These are phyloP conservation scores for Synanthedon myopaeformis DNA, from an alignment of 2,888 invertebrate species.

Conservation along the genomic window DNA sequence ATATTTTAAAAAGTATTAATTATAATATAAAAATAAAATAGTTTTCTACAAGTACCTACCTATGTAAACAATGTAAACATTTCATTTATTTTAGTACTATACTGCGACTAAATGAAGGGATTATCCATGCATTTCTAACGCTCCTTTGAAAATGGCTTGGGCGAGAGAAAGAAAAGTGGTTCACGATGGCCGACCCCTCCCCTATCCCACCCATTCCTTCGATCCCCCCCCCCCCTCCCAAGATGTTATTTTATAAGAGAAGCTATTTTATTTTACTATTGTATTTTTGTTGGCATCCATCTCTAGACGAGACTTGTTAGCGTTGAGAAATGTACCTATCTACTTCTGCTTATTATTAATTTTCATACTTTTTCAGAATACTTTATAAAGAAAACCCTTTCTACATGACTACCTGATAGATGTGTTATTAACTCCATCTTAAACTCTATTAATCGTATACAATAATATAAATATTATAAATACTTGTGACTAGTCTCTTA, in stretches of 20 bases:
- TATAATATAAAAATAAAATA: too few relatives aligned
- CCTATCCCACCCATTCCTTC: slow-evolving; percentile 5
- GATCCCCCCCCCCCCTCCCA: not conserved
- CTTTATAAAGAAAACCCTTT: too few relatives aligned
- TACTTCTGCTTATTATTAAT: not conserved
- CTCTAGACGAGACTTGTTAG: not conserved
- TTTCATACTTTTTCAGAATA: too few relatives aligned
- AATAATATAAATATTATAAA: too few relatives aligned
- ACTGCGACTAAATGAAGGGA: not conserved
- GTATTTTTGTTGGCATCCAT: slow-evolving; percentile 29
- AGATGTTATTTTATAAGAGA: slow-evolving; percentile 41
- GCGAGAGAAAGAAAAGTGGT: slow-evolving; percentile 58
- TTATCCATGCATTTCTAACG: slow-evolving; percentile 22
- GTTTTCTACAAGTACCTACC: too few relatives aligned
- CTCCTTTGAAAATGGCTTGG: slow-evolving; percentile 29
- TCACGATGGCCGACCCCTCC: slow-evolving; percentile 31
- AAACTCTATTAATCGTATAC: too few relatives aligned
- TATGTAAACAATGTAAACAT: too few relatives aligned
- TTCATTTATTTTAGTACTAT: too few relatives aligned
- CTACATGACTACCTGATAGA: too few relatives aligned
- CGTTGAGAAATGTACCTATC: not conserved
- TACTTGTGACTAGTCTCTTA: too few relatives aligned
- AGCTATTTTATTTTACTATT: slow-evolving; percentile 48
- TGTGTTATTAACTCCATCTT: too few relatives aligned
- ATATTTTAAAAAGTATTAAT: too few relatives aligned